Conservation (phyloP, 2,888 invertebrate species). For the Heliconius charithonia region DNA sequence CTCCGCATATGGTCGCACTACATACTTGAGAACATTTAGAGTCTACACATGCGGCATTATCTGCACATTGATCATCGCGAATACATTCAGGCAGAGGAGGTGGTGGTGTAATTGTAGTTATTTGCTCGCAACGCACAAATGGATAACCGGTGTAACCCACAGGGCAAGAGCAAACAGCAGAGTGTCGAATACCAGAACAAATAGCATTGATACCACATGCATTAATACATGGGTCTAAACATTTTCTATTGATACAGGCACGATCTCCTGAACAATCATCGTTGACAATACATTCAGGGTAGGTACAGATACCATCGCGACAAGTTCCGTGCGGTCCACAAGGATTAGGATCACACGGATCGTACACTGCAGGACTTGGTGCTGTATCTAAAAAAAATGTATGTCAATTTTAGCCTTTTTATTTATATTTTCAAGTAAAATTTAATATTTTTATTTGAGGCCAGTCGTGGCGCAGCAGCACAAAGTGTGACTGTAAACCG, state of each 20-base stretch:
- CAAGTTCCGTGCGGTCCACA: slow-evolving; percentile 89
- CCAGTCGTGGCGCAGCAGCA: too few species aligned
- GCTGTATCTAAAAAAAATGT: slow-evolving; percentile 56
- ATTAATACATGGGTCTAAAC: slow-evolving; percentile 91
- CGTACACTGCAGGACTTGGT: slow-evolving; percentile 64
- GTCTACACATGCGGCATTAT: slow-evolving; percentile 92
- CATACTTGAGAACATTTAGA: slow-evolving; percentile 90
- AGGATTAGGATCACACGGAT: slow-evolving; percentile 88
- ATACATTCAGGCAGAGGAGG: slow-evolving; percentile 89
- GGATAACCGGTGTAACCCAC: slow-evolving; percentile 90
- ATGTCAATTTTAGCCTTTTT: not conserved
- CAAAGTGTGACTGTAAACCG: too few species aligned
- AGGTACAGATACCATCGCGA: slow-evolving; percentile 86
- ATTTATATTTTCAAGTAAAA: not conserved
- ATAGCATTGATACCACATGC: slow-evolving; percentile 93
- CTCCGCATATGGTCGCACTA: slow-evolving; percentile 87
- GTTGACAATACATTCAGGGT: slow-evolving; percentile 94
- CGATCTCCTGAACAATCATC: slow-evolving; percentile 92
- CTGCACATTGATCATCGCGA: slow-evolving; percentile 90
- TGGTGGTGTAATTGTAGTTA: slow-evolving; percentile 60
- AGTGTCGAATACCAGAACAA: slow-evolving; percentile 88
- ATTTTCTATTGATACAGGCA: slow-evolving; percentile 92
- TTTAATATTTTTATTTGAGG: not conserved
- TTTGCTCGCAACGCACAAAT: slow-evolving; percentile 87
- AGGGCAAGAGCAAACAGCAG: slow-evolving; percentile 93